Base-by-base conservation (phyloP, 1,140 invertebrate genomes). In the Platorchestia sp. region DNA sequence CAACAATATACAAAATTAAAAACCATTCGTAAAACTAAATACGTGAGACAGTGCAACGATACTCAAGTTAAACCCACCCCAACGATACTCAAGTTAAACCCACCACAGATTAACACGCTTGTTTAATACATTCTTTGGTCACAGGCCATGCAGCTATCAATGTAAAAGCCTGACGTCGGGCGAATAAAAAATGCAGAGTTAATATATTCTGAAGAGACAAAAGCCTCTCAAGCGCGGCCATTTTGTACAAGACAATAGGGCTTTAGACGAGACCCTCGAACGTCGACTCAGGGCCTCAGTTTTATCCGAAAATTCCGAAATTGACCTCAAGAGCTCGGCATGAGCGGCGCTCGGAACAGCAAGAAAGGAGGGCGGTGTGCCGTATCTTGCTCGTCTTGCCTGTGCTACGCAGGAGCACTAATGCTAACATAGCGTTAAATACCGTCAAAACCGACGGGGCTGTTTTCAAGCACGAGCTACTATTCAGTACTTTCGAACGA, bases 161-260 rank as follows among this genome's bases (percentile, higher is more conserved):
- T 75, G 59, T 75, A 75, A 75, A 3, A 75, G 14, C 59, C 59
- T 75, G 59, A 27, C 59, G 36, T 75, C 14, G 27, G 36, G 59
- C 27, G 59, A 75, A 27, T 75, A 75, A 19, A 75, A 75, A 75
- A 75, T 75, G 27, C 59, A 14, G 14, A 75, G 14, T 75, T 36
- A 75, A 75, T 75, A 75, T 75, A 75, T 75, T 75, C 59, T 75
- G 59, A 75, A 75, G 59, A 22, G 59, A 75, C 59, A 75, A 75
- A 75, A 75, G 10, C 59, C 36, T 27, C 59, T 75, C 59, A 75
- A 36, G 59, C 59, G 10, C 59, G 19, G 10, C 59, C 27, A 75
- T 75, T 75, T 75, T 75, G 59, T 75, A 75, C 27, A 75, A 75
- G 59, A 75, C 59, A 75, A 75, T 75, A 75, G 59, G 27, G 59